Conservation (phyloP, 1,140 invertebrate species). For the Drosophila lini region DNA sequence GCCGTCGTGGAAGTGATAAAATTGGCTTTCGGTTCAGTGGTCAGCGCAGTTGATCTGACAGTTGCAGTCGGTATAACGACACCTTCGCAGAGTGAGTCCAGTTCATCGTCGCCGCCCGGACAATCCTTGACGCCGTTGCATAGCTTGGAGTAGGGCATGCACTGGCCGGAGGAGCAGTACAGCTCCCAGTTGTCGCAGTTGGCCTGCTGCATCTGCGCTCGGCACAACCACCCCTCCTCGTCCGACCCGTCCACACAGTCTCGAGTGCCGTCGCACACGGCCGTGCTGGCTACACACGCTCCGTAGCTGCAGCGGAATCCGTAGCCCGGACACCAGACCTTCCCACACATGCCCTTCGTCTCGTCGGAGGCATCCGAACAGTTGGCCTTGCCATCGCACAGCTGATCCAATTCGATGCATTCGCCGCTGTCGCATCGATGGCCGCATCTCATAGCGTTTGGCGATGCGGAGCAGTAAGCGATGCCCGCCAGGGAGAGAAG, state of each 20-base stretch:
- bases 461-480: neutral
- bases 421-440: constrained; percentile 34
- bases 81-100: constrained; percentile 21
- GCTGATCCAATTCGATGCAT: constrained; percentile 33
- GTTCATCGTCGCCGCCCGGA: constrained; percentile 36
- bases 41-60: neutral
- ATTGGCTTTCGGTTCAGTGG: neutral
- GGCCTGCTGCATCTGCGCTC: constrained; percentile 40
- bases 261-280: constrained; percentile 86
- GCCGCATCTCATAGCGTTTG: constrained; percentile 10
- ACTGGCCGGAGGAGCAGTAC: constrained; percentile 42
- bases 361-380: constrained; percentile 87
- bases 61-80: neutral
- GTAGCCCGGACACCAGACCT: constrained; percentile 81
- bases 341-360: constrained; percentile 84
- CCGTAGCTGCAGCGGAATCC: constrained; percentile 87
- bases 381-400: constrained; percentile 86
- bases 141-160: constrained; percentile 37
- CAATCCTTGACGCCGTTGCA: constrained; percentile 40
- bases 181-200: constrained; percentile 53
- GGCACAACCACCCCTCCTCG: constrained; percentile 54
- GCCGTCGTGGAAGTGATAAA: neutral
- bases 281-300: constrained; percentile 86
- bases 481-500: constrained; percentile 6
- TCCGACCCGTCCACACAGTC: constrained; percentile 90